A percentile compares a stretch with the other conserved stretches of the same genome.
These are phyloP conservation scores for Agapornis roseicollis DNA, from an alignment of 2,113 vertebrate species.

Conservation along the genomic window DNA sequence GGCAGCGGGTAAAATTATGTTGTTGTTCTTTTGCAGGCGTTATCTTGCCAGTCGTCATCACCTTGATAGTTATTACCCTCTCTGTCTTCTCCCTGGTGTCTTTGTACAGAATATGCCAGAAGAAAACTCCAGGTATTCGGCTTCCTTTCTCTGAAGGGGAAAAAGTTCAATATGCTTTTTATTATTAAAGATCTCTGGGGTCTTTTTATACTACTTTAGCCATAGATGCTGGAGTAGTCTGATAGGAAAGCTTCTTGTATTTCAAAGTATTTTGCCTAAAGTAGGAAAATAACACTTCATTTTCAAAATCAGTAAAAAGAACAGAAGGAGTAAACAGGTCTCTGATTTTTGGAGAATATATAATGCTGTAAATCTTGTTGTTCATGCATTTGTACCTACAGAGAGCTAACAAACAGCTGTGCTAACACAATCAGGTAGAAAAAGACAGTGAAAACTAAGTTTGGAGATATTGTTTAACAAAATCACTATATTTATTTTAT, in stretches of 20 bases:
- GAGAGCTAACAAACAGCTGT: background rate
- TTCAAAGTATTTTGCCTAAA: constrained; percentile 4
- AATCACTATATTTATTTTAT: background rate
- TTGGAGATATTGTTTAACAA: background rate
- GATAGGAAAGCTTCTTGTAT: background rate
- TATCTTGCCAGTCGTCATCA: constrained; percentile 76
- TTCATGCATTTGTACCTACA: background rate
- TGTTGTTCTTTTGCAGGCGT: constrained; percentile 59
- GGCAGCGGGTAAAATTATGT: background rate
- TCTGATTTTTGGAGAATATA: background rate
- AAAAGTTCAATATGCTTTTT: background rate
- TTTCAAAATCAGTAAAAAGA: constrained; percentile 24
- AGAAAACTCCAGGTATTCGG: constrained; percentile 73
- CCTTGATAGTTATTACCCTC: constrained; percentile 74
- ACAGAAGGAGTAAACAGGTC: background rate
- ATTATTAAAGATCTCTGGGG: background rate
- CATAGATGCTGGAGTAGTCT: background rate
- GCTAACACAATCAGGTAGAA: background rate
- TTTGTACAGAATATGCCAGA: constrained; percentile 77
- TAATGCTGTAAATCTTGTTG: background rate
- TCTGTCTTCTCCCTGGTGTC: constrained; percentile 72
- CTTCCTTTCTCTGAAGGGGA: background rate
- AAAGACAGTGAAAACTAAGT: background rate
- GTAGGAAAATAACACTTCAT: background rate
- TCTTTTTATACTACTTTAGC: background rate